Evolutionary conservation across 2,113 vertebrate species (phyloP).

Genomic region (Pyxicephalus adspersus): DNA sequence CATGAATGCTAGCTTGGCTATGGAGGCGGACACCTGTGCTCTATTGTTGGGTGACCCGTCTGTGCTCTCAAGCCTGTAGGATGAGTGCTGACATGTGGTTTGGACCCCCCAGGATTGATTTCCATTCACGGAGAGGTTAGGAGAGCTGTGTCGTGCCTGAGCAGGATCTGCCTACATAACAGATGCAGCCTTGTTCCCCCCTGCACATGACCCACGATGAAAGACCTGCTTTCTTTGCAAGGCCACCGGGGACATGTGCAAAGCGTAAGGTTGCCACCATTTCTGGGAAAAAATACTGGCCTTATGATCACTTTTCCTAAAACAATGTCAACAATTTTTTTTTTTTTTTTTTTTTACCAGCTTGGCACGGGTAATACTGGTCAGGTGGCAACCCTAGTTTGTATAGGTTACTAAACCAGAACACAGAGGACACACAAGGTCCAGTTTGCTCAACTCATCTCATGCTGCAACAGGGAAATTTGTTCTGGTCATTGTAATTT

Average conservation of each 20-base stretch:
- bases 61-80: neutral
- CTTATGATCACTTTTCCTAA: too few relatives aligned
- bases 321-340: too few relatives aligned
- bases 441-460: too few relatives aligned
- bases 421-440: too few relatives aligned
- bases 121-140: constrained; percentile 11
- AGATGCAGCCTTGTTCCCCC: neutral
- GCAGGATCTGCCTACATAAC: constrained; percentile 24
- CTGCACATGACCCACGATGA: constrained; percentile 6
- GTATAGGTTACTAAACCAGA: too few relatives aligned
- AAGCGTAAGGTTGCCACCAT: neutral
- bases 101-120: constrained; percentile 21
- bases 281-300: too few relatives aligned
- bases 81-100: constrained; percentile 17
- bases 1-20: too few relatives aligned
- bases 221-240: neutral
- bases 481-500: too few relatives aligned
- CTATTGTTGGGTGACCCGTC: neutral
- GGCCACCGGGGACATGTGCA: neutral
- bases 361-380: too few relatives aligned
- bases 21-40: neutral
- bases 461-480: too few relatives aligned
- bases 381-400: too few relatives aligned
- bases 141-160: neutral
- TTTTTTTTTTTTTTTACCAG: too few relatives aligned